Percentiles rank a stretch among this genome's conserved stretches.
Evolutionary conservation across 2,113 vertebrate species (phyloP).

Genomic region (Spheniscus mendiculus): DNA sequence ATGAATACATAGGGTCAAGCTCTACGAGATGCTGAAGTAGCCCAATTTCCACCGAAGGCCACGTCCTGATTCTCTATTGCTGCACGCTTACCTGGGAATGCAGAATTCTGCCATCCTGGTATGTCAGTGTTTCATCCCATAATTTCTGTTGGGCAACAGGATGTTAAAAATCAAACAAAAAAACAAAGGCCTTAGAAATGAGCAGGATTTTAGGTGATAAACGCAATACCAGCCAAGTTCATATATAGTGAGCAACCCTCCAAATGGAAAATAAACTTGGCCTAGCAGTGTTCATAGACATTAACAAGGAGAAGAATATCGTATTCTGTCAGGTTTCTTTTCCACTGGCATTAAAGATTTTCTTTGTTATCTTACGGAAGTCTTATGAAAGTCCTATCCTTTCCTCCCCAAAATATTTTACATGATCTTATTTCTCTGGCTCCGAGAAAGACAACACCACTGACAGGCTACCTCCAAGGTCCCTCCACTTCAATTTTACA

Average conservation of each 20-base stretch:
- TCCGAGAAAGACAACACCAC: not conserved
- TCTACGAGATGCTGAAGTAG: not conserved
- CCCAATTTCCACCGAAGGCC: not conserved
- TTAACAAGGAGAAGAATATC: not conserved
- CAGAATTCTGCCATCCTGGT: not conserved
- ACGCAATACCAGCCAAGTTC: not conserved
- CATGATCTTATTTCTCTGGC: not conserved
- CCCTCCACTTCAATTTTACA: not conserved
- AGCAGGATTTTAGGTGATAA: not conserved
- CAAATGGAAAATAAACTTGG: not conserved
- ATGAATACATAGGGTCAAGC: not conserved
- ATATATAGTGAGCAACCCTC: not conserved
- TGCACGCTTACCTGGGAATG: not conserved
- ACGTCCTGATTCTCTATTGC: not conserved
- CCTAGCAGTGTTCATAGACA: not conserved
- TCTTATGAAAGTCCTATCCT: not conserved
- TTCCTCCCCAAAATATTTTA: not conserved
- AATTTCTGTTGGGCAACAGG: not conserved
- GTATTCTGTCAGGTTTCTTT: not conserved
- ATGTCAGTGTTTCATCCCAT: not conserved
- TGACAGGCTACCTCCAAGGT: not conserved
- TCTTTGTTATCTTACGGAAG: not conserved
- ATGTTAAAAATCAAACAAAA: not conserved
- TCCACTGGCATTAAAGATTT: not conserved
- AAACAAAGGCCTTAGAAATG: not conserved